A percentile compares a stretch with the other conserved stretches of the same genome.
Conservation (phyloP, 2,888 invertebrate genomes). For the Trilocha varians region DNA sequence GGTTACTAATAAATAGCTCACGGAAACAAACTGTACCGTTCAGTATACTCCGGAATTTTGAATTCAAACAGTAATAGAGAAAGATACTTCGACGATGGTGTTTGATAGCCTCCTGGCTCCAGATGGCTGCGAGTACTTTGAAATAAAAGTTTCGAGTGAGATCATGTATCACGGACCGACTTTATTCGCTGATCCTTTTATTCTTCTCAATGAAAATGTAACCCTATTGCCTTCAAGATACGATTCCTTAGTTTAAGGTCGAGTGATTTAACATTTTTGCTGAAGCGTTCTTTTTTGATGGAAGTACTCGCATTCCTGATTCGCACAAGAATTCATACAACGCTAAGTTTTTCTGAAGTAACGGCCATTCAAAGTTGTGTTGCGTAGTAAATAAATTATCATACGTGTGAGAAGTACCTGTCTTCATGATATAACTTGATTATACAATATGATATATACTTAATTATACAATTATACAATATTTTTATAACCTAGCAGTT, state of each 20-base stretch:
- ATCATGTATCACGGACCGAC: slow-evolving; percentile 30
- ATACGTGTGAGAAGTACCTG: background rate
- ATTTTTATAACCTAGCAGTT: no score
- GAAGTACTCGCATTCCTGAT: slow-evolving; percentile 37
- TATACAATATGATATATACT: no score
- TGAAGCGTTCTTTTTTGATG: slow-evolving; percentile 31
- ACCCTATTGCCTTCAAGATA: slow-evolving; percentile 23
- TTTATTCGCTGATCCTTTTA: slow-evolving; percentile 15
- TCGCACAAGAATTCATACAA: slow-evolving; percentile 43
- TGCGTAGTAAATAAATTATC: background rate
- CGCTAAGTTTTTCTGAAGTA: slow-evolving; percentile 42
- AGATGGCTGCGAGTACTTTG: slow-evolving; percentile 26
- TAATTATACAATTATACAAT: no score
- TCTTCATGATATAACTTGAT: background rate
- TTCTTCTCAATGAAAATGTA: slow-evolving; percentile 17
- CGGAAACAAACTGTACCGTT: background rate
- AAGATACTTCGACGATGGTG: slow-evolving; percentile 22
- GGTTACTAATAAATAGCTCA: background rate
- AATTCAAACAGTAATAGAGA: slow-evolving; percentile 21
- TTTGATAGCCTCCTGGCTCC: slow-evolving; percentile 25
- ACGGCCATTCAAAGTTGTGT: slow-evolving; percentile 39
- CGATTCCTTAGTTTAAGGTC: slow-evolving; percentile 7
- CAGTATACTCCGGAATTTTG: slow-evolving; percentile 5
- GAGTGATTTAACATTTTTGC: slow-evolving; percentile 11
- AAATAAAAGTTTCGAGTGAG: slow-evolving; percentile 46